Percentiles rank a stretch among this genome's conserved stretches.
phyloP scores from a whole-genome alignment of 2,113 vertebrate genomes.

The Ciconia boyciana region DNA sequence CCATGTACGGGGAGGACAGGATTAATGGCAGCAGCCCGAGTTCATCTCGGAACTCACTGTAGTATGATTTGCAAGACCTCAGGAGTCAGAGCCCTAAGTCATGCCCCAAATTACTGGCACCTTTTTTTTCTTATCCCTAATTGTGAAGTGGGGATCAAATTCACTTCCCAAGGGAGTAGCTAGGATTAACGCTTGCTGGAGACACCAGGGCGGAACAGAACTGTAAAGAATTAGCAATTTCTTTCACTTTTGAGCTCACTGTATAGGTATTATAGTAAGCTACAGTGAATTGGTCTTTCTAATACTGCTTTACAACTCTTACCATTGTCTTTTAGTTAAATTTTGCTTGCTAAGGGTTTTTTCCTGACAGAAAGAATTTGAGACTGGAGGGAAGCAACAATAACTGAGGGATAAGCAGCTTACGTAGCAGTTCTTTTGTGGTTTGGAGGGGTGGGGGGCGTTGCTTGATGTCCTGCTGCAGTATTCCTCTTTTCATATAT shows the following conservation, averaged over 20 bases:
- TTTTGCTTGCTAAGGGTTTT: conserved; percentile 38
- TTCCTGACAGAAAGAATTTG: conserved; percentile 28
- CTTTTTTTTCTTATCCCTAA: background rate
- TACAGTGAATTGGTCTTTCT: background rate
- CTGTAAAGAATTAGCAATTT: background rate
- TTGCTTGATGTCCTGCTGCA: background rate
- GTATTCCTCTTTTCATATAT: background rate
- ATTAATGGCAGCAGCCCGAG: background rate
- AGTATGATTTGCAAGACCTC: accelerated
- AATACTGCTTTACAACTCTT: conserved; percentile 18
- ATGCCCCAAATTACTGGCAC: background rate
- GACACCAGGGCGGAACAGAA: background rate
- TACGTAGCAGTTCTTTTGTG: background rate
- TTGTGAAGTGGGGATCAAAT: background rate
- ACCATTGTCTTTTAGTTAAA: conserved; percentile 11
- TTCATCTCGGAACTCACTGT: background rate
- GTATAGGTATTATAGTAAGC: background rate
- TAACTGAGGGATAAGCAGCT: conserved; percentile 11
- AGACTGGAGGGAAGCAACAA: conserved; percentile 25
- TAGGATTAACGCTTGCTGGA: background rate
- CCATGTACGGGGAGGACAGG: accelerated
- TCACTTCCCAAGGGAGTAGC: background rate
- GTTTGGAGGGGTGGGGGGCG: background rate
- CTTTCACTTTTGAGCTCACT: background rate
- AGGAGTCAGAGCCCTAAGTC: background rate